phyloP scores from a whole-genome alignment of 2,797 vertebrate species.

The Aldrovandia affinis region DNA sequence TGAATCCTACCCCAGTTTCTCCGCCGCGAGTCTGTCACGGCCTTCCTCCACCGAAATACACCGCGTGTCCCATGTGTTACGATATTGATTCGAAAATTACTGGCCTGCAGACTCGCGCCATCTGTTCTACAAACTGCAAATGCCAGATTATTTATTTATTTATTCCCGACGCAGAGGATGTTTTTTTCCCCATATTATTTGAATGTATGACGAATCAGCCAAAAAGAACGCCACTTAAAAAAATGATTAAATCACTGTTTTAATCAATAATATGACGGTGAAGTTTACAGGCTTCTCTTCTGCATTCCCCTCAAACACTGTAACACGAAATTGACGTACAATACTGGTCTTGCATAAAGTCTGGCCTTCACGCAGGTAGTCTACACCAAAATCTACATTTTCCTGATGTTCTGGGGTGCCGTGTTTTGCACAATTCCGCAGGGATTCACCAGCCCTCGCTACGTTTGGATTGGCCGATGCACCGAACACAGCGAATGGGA shows the following conservation, averaged over 20 bases:
- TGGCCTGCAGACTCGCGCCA: slow-evolving; percentile 88
- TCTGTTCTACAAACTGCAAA: slow-evolving; percentile 80
- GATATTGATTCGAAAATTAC: slow-evolving; percentile 91
- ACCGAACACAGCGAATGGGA: background rate
- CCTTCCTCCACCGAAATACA: slow-evolving; percentile 82
- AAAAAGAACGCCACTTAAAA: background rate
- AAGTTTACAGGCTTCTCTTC: slow-evolving; percentile 9
- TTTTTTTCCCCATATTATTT: background rate
- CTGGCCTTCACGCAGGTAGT: background rate
- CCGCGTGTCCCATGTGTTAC: slow-evolving; percentile 84
- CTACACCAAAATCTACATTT: background rate
- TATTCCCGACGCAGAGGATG: background rate
- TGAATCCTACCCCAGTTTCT: slow-evolving; percentile 70
- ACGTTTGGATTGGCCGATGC: background rate
- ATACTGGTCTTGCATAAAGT: background rate
- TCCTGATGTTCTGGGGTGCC: too few species aligned
- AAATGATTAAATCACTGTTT: too few species aligned
- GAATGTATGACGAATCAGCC: background rate
- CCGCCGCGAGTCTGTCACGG: slow-evolving; percentile 80
- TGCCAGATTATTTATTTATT: slow-evolving; percentile 38
- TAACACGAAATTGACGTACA: background rate
- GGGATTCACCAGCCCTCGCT: background rate
- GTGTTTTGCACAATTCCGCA: too few species aligned
- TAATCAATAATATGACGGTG: background rate
- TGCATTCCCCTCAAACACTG: slow-evolving; percentile 20